A percentile compares a stretch with the other conserved stretches of the same genome.
phyloP scores from a whole-genome alignment of 2,888 invertebrate genomes.

The Operophtera brumata region DNA sequence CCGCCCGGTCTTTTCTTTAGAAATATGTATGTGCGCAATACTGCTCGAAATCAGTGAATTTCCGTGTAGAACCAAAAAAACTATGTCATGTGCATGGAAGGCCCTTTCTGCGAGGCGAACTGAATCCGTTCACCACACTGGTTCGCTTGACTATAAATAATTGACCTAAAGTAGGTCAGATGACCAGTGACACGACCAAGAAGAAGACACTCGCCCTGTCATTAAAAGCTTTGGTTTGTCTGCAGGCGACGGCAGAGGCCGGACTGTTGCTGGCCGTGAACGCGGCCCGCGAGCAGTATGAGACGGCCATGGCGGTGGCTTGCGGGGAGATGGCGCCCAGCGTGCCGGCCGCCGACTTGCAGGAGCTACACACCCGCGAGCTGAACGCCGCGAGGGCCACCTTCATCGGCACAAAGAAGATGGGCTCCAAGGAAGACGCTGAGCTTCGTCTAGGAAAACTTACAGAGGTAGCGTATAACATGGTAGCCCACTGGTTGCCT shows the following conservation, averaged over 20 bases:
- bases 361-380: not conserved
- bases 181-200: no score
- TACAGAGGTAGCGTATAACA: not conserved
- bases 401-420: conserved; percentile 2
- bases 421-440: conserved; percentile 2
- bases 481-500: not conserved
- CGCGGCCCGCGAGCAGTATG: not conserved
- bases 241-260: conserved; percentile 59
- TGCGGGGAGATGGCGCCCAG: conserved; percentile 1
- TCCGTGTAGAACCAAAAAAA: no score
- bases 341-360: not conserved
- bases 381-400: not conserved
- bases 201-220: no score
- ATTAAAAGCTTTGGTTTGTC: conserved; percentile 17
- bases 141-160: no score
- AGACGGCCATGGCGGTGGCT: not conserved
- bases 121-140: no score
- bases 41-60: no score
- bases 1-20: no score
- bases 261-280: not conserved
- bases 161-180: no score
- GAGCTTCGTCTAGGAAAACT: not conserved
- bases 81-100: no score
- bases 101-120: no score
- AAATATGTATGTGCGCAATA: no score